Base-by-base conservation (phyloP, 2,888 invertebrate genomes). In the Drosophila affinis region DNA sequence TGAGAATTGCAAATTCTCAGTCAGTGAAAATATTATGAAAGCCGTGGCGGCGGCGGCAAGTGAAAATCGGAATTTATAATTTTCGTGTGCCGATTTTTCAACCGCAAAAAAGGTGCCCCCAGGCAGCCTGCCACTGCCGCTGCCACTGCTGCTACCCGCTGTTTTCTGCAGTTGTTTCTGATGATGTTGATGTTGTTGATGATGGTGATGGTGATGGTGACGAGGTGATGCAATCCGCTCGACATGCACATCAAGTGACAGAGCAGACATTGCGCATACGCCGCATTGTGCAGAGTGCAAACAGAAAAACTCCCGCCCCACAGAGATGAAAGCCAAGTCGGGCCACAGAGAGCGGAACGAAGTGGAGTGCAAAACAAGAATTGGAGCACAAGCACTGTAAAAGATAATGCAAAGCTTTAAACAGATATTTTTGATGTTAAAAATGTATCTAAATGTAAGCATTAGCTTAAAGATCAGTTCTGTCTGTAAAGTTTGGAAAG, bases 41-140 rank as follows among this genome's bases (percentile, higher is more conserved):
- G 88, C 48, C 63, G 60, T 52, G 72, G 3, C 21, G 21, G 21
- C 21, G 21, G 62, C 51, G 62, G 82, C 88, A 89, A 89, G 88
- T 88, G 87, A 86, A 86, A 86, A 85, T 85, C 82, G 89, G 82
- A 85, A 85, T 85, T 85, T 89, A 85, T 85, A 85, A 85, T 85
- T 85, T 77, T 85, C 72, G 85, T 81, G 78, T 73, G 75, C 67
- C 87, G 87, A 81, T 88, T 87, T 39, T 83, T 87, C 84, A 71
- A 88, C 89, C 83, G 68, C 87, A 88, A 81, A 52, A 53, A 71
- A 53, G 53, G 52, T 58, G 67, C 70, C 58, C 58, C 39, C 71
- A 9, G 34, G 72, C 62, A 62, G 79, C 64, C 67, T 77, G 72
- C 71, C 51, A 54, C 59, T 62, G 72, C 58, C 56, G 45, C 44